phyloP scores from a whole-genome alignment of 2,888 invertebrate genomes.

The Branchinecta sandiegonensis region DNA sequence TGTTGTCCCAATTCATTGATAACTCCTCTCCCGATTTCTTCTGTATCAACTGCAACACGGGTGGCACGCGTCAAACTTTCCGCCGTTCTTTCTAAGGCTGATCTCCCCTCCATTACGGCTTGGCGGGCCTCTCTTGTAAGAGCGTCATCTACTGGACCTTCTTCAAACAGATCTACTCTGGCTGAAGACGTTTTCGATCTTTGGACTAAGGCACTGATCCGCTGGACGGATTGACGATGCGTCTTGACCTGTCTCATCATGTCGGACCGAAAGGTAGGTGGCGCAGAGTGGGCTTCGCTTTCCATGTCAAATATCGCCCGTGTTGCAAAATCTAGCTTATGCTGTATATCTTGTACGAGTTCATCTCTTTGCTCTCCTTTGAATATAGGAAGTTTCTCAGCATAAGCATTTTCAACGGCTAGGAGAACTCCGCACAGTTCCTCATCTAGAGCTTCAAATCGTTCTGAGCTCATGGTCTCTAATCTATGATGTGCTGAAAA shows the following conservation, averaged over 20 bases:
- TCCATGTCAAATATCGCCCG: conserved; percentile 34
- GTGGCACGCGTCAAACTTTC: conserved; percentile 48
- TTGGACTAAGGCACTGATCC: conserved; percentile 3
- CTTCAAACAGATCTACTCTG: not conserved
- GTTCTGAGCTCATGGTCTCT: conserved; percentile 32
- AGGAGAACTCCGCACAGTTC: conserved; percentile 30
- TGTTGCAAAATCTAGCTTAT: conserved; percentile 30
- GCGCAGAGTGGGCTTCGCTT: conserved; percentile 32
- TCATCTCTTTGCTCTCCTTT: conserved; percentile 31
- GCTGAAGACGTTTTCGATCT: not conserved
- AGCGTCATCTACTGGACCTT: conserved; percentile 32
- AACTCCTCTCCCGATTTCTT: conserved; percentile 59
- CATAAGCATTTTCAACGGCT: conserved; percentile 17
- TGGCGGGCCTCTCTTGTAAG: conserved; percentile 39
- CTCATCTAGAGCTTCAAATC: conserved; percentile 35
- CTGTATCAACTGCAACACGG: conserved; percentile 62
- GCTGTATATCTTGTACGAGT: conserved; percentile 29
- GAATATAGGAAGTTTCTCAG: conserved; percentile 9
- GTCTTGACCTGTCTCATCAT: conserved; percentile 28
- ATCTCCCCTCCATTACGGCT: conserved; percentile 42
- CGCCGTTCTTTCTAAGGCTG: conserved; percentile 44
- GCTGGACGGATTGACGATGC: conserved; percentile 27
- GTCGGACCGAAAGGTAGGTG: conserved; percentile 28
- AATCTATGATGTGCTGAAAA: not conserved
- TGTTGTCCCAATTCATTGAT: conserved; percentile 59